Base-by-base conservation (phyloP, 92 coral and sea anemone genomes). In the Bergia sp. region DNA sequence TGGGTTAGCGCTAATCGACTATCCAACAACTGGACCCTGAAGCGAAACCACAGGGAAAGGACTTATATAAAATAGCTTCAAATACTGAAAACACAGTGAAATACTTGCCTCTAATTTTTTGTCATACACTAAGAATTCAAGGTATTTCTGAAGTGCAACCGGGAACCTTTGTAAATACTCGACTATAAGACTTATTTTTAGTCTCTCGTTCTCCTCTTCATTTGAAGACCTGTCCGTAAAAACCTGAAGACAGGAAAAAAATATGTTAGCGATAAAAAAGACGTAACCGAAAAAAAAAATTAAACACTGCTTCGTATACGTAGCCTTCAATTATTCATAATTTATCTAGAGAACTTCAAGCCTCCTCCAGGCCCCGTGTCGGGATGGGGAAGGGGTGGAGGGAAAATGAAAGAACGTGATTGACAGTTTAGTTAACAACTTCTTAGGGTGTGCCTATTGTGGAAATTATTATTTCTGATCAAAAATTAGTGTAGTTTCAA, bases 101-200 rank as follows among this genome's bases (percentile, higher is more conserved):
- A 7, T 6, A 88, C 93, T 92, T 91, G 91, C 99, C 91, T 97
- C 92, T 12, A 94, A 82, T 82, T 97, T 97, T 86, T 88, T 91
- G 37, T 92, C 92, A 83, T 86, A 95, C 6, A 97, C 94, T 80
- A 97, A 87, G 73, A 90, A 94, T 82, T 97, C 99, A 67, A 97
- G 92, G 69, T 94, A 97, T 41, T 85, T 92, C 11, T 92, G 94
- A 79, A 91, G 92, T 42, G 99, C 97, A 69, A 90, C 77, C 8
- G 97, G 96, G 72, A 91, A 97, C 86, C 92, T 95, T 43, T 93
- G 95, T 86, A 97, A 93, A 89, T 97, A 97, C 77, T 97, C 98
- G 82, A 95, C 94, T 53, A 97, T 93, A 49, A 91, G 91, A 81
- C 91, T 93, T 29, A 90, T 94, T 79, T 88, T 90, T 43, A 97